These are phyloP conservation scores for Thaleichthys pacificus DNA, from an alignment of 2,797 vertebrate species.

Conservation along the genomic window DNA sequence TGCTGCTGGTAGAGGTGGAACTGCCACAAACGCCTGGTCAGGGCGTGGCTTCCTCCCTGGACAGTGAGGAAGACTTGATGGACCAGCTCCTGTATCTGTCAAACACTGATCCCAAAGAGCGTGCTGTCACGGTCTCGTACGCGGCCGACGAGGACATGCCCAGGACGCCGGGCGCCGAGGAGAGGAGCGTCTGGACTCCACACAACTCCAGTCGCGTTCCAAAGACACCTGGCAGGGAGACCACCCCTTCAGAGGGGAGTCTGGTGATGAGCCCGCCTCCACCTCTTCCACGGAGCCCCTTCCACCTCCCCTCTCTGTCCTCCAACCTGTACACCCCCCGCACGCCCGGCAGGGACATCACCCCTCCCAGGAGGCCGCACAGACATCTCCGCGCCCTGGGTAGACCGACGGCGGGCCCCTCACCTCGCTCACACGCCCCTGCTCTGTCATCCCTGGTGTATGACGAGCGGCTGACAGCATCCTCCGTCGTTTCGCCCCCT, in stretches of 20 bases:
- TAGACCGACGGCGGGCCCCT: slow-evolving; percentile 22
- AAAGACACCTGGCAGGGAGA: slow-evolving; percentile 79
- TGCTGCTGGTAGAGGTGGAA: slow-evolving; percentile 71
- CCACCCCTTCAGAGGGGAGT: slow-evolving; percentile 67
- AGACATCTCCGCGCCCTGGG: slow-evolving; percentile 46
- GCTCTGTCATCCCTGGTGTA: slow-evolving; percentile 12
- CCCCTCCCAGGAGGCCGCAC: slow-evolving; percentile 39
- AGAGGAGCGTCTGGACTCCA: slow-evolving; percentile 64
- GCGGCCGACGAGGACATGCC: slow-evolving; percentile 80
- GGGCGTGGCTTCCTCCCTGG: slow-evolving; percentile 66
- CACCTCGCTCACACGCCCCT: slow-evolving; percentile 7
- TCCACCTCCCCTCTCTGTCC: slow-evolving; percentile 51
- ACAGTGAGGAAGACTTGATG: slow-evolving; percentile 67
- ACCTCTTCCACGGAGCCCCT: slow-evolving; percentile 42
- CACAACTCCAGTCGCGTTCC: slow-evolving; percentile 78
- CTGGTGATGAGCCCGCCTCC: slow-evolving; percentile 46
- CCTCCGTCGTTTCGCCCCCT: slow-evolving; percentile 56
- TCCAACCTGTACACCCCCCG: slow-evolving; percentile 59
- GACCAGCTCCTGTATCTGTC: slow-evolving; percentile 64
- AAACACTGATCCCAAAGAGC: slow-evolving; percentile 39
- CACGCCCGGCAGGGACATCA: slow-evolving; percentile 65
- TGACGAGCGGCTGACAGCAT: slow-evolving; percentile 65
- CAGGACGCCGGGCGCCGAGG: slow-evolving; percentile 84
- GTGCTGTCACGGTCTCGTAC: slow-evolving; percentile 60
- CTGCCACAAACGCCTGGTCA: slow-evolving; percentile 82